Conservation (phyloP, 2,797 vertebrate genomes). For the Ambastaia sidthimunki region DNA sequence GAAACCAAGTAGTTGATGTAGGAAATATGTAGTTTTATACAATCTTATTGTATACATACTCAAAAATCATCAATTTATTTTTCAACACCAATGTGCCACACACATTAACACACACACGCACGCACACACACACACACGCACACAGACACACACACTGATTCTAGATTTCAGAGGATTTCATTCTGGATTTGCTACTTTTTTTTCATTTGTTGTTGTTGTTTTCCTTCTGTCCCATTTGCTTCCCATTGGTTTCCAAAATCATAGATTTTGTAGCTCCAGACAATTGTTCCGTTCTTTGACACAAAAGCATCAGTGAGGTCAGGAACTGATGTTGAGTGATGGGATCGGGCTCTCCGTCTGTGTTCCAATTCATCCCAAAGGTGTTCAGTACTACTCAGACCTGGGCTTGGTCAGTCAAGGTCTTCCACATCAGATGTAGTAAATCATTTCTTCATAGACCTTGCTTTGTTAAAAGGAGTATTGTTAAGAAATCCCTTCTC, state of each 20-base stretch:
- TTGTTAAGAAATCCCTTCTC: neutral
- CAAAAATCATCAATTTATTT: neutral
- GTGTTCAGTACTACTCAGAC: neutral
- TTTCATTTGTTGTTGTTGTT: neutral
- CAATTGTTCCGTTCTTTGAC: neutral
- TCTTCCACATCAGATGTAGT: neutral
- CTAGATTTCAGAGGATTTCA: no score
- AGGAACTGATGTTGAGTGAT: neutral
- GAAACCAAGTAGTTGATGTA: no score
- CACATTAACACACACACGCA: neutral
- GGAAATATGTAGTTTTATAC: no score
- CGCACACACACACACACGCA: no score
- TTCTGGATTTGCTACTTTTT: no score
- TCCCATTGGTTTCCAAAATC: neutral
- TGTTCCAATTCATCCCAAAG: neutral
- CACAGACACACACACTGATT: no score
- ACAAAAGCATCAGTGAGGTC: neutral
- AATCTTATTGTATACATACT: no score
- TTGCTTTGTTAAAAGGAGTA: neutral
- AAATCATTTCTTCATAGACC: neutral
- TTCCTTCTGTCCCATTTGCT: neutral
- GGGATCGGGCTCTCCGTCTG: neutral
- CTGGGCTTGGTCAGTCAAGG: neutral
- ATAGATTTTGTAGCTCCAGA: neutral
- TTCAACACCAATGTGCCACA: neutral